Conservation (phyloP, 2,888 invertebrate species). For the Holacanthella duospinosa region DNA sequence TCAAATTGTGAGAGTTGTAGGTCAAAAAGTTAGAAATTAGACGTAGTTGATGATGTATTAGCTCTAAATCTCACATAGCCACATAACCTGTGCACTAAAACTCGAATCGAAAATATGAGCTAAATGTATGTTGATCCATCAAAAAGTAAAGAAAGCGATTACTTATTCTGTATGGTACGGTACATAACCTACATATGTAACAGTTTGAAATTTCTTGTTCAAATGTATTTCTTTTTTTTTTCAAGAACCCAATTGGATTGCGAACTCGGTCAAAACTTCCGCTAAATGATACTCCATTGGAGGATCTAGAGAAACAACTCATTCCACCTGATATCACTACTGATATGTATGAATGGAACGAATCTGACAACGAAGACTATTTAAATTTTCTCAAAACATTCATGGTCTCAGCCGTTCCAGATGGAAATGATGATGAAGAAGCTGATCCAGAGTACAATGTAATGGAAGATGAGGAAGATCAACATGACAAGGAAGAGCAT, state of each 20-base stretch:
- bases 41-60: no score
- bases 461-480: conserved; percentile 63
- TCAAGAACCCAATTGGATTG: conserved; percentile 53
- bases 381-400: conserved; percentile 7
- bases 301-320: conserved; percentile 76
- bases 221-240: neutral
- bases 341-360: conserved; percentile 57
- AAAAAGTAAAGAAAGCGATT: no score
- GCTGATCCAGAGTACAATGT: conserved; percentile 83
- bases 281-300: conserved; percentile 70
- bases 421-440: conserved; percentile 54
- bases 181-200: no score
- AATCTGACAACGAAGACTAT: conserved; percentile 8
- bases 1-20: no score
- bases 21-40: no score
- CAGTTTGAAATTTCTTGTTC: no score
- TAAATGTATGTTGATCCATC: no score
- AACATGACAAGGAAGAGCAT: conserved; percentile 58
- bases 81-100: no score
- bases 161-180: no score
- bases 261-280: conserved; percentile 80
- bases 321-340: conserved; percentile 77
- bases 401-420: neutral
- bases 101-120: no score
- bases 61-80: no score